Evolutionary conservation across 2,113 vertebrate species (phyloP).

Genomic region (Uria lomvia): DNA sequence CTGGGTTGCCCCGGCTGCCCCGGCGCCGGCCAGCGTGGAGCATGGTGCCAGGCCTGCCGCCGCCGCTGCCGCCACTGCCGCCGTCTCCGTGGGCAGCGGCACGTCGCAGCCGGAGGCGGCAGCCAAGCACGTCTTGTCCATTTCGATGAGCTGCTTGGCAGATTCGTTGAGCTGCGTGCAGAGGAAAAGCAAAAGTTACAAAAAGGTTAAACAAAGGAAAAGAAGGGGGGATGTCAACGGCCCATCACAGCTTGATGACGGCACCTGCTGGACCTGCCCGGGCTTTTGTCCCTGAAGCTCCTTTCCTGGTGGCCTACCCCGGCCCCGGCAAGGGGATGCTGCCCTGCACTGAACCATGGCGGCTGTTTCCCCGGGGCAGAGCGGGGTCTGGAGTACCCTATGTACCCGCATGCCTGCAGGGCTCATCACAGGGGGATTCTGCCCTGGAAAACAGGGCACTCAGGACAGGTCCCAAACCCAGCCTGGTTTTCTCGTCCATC

Average conservation of each 20-base stretch:
- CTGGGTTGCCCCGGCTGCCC: conserved; percentile 76
- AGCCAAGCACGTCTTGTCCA: conserved; percentile 83
- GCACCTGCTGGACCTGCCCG: neutral
- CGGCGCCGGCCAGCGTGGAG: conserved; percentile 70
- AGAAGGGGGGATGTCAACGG: neutral
- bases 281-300: neutral
- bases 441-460: neutral
- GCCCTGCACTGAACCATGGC: accelerated
- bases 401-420: neutral
- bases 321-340: neutral
- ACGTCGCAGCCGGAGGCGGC: conserved; percentile 74
- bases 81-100: neutral
- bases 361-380: accelerated
- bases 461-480: neutral
- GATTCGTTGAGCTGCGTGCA: conserved; percentile 89
- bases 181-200: neutral
- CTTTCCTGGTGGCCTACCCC: neutral
- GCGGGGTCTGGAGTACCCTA: neutral
- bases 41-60: conserved; percentile 9
- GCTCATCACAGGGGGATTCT: neutral
- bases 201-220: neutral
- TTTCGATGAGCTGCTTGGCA: conserved; percentile 95
- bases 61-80: neutral
- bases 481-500: neutral
- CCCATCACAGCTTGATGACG: neutral